Percentiles rank a stretch among this genome's conserved stretches.
Evolutionary conservation across 2,888 invertebrate species (phyloP).

Genomic region (Ommatoiulus sabulosus): DNA sequence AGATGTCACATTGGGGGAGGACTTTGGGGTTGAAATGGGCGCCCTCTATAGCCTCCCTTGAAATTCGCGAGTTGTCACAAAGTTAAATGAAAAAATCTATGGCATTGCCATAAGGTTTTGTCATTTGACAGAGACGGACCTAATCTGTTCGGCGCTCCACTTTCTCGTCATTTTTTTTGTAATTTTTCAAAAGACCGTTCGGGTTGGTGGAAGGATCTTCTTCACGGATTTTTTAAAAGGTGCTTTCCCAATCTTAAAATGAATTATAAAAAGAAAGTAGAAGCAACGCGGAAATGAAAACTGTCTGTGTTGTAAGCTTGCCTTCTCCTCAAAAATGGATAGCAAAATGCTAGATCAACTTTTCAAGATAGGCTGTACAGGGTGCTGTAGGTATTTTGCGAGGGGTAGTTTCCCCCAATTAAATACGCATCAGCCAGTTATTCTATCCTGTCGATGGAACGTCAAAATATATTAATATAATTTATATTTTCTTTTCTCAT

Average conservation of each 20-base stretch:
- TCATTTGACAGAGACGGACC: conserved; percentile 32
- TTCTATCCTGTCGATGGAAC: too few species aligned
- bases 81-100: conserved; percentile 38
- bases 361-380: too few species aligned
- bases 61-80: conserved; percentile 14
- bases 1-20: conserved; percentile 9
- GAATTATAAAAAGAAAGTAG: neutral
- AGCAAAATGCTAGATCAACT: too few species aligned
- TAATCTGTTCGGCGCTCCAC: conserved; percentile 15
- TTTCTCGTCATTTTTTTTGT: conserved; percentile 1
- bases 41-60: neutral
- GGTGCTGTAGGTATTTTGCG: too few species aligned
- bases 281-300: neutral
- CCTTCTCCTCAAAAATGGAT: too few species aligned
- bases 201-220: neutral
- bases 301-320: neutral
- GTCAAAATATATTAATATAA: too few species aligned
- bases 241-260: neutral
- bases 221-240: neutral
- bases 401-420: too few species aligned
- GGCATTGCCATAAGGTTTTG: conserved; percentile 25
- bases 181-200: neutral
- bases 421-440: too few species aligned
- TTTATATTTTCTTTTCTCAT: too few species aligned
- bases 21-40: neutral